phyloP scores from a whole-genome alignment of 2,113 vertebrate species.

The Riparia riparia region DNA sequence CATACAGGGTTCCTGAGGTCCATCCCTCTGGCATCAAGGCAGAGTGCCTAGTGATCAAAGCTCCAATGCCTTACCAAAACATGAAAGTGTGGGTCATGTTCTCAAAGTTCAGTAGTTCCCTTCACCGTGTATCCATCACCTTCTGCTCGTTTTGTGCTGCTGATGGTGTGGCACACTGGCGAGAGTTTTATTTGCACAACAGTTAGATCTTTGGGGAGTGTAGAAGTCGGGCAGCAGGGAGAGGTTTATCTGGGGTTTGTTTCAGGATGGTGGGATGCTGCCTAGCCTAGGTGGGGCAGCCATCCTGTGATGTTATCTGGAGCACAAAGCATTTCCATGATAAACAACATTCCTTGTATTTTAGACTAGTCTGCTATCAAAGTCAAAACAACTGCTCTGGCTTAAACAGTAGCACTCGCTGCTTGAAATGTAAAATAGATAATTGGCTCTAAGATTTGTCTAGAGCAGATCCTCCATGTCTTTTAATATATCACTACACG shows the following conservation, averaged over 20 bases:
- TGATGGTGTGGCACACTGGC: rapidly evolving
- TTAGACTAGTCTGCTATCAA: slow-evolving; percentile 44
- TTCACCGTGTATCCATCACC: not conserved
- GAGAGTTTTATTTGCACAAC: not conserved
- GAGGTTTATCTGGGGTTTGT: slow-evolving; percentile 1
- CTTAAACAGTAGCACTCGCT: not conserved
- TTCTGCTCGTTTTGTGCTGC: not conserved
- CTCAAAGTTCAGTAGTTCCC: not conserved
- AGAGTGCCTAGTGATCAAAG: not conserved
- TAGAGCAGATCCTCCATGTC: not conserved
- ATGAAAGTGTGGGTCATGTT: not conserved
- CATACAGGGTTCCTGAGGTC: rapidly evolving
- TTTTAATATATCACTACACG: not conserved
- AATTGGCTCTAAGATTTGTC: not conserved
- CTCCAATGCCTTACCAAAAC: not conserved
- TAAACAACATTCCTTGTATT: slow-evolving; percentile 70
- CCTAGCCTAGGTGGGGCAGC: not conserved
- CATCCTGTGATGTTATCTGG: not conserved
- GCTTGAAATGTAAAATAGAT: not conserved
- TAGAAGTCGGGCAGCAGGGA: not conserved
- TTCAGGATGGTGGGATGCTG: not conserved
- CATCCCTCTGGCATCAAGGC: not conserved
- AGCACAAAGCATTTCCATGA: slow-evolving; percentile 41
- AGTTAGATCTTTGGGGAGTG: not conserved
- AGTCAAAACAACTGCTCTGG: slow-evolving; percentile 22